Percentiles rank a stretch among this genome's conserved stretches.
These are phyloP conservation scores for Loxodonta africana DNA, from an alignment of 2,113 vertebrate species.

Conservation along the genomic window DNA sequence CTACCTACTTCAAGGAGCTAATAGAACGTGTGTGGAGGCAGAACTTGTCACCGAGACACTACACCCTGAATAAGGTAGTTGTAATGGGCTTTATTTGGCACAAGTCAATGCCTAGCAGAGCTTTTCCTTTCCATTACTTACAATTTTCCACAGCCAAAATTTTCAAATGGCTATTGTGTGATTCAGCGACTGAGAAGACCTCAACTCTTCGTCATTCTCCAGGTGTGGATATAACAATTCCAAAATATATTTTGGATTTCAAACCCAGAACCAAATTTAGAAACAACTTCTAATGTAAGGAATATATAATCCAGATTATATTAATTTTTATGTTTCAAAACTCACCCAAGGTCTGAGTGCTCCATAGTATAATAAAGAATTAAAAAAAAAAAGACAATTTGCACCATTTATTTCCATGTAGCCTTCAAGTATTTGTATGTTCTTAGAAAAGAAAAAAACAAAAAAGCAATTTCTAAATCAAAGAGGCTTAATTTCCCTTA, in stretches of 20 bases:
- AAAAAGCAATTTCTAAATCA: not conserved
- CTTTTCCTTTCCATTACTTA: conserved; percentile 4
- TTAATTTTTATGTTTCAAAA: not conserved
- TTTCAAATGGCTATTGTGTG: conserved; percentile 4
- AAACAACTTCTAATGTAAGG: conserved; percentile 34
- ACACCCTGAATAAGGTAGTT: not conserved
- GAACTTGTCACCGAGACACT: not conserved
- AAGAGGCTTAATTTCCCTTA: not conserved
- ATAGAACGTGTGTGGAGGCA: not conserved
- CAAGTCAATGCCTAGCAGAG: not conserved
- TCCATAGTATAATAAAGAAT: not conserved
- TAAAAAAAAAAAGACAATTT: not conserved
- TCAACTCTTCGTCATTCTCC: not conserved
- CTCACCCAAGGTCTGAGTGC: not conserved
- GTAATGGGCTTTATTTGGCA: not conserved
- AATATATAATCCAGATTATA: not conserved
- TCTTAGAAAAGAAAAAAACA: conserved; percentile 24
- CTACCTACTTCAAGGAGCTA: not conserved
- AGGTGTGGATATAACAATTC: not conserved
- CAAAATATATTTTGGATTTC: not conserved
- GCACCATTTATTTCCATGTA: not conserved
- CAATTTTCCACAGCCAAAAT: not conserved
- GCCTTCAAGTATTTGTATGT: not conserved
- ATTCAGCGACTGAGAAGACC: not conserved
- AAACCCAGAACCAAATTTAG: not conserved